A percentile compares a stretch with the other conserved stretches of the same genome.
Conservation (phyloP, 2,113 vertebrate species). For the Ivindomyrus marchei region DNA sequence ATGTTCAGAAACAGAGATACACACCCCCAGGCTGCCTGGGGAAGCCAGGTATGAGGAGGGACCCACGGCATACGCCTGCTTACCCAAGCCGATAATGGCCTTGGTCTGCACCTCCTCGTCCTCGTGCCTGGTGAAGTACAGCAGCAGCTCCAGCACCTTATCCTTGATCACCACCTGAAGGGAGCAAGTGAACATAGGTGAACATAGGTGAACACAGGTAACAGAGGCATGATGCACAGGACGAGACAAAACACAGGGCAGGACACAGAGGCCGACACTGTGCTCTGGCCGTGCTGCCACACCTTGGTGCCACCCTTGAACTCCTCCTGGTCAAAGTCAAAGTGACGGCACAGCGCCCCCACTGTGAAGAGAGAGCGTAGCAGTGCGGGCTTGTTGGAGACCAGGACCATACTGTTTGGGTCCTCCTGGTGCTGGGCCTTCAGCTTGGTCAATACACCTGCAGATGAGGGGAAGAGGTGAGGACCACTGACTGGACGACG, state of each 20-base stretch:
- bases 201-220: neutral
- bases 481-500: neutral
- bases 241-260: neutral
- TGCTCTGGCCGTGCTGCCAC: slow-evolving; percentile 11
- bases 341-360: slow-evolving; percentile 88
- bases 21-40: neutral
- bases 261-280: neutral
- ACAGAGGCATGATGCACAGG: neutral
- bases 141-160: slow-evolving; percentile 89
- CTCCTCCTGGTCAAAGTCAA: slow-evolving; percentile 94
- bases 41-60: neutral
- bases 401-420: slow-evolving; percentile 79
- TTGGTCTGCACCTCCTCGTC: slow-evolving; percentile 97
- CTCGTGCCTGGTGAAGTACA: slow-evolving; percentile 95
- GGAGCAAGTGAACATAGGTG: slow-evolving; percentile 15
- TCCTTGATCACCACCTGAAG: slow-evolving; percentile 90
- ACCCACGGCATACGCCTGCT: neutral
- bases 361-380: slow-evolving; percentile 96
- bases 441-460: slow-evolving; percentile 89
- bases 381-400: slow-evolving; percentile 87
- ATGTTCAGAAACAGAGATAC: neutral
- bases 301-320: slow-evolving; percentile 97
- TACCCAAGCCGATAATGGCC: slow-evolving; percentile 96
- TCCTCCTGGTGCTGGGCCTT: slow-evolving; percentile 93
- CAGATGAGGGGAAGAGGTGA: neutral